These are phyloP conservation scores for Pycnomerus fuliginosus DNA, from an alignment of 2,888 invertebrate species.

Conservation along the genomic window DNA sequence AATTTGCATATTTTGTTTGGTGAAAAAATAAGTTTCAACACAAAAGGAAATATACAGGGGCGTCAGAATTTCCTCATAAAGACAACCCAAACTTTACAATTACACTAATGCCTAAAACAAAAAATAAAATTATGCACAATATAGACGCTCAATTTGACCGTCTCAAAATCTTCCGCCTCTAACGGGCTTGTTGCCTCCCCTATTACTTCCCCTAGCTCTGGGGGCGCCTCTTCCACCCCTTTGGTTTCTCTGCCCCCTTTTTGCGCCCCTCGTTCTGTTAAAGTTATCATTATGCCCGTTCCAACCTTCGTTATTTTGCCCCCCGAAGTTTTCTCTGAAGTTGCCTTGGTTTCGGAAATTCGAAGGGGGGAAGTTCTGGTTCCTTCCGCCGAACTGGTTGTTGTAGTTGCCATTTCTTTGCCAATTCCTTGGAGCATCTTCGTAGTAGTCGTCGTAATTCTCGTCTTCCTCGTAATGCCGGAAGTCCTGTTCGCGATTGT, in stretches of 20 bases:
- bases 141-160: no score
- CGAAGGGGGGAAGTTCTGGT: conserved; percentile 9
- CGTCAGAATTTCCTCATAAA: no score
- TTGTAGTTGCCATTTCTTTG: conserved; percentile 31
- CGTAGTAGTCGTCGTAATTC: conserved; percentile 51
- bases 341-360: conserved; percentile 4
- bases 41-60: no score
- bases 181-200: conserved; percentile 25
- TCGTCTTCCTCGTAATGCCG: conserved; percentile 36
- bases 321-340: conserved; percentile 9
- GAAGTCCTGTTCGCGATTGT: conserved; percentile 27
- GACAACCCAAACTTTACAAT: no score
- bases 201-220: conserved; percentile 10
- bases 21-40: no score
- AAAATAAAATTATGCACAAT: no score
- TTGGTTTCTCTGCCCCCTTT: conserved; percentile 16
- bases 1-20: no score
- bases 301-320: conserved; percentile 24
- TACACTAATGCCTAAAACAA: no score
- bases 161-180: conserved; percentile 20
- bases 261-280: conserved; percentile 11
- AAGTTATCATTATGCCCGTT: conserved; percentile 16
- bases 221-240: conserved; percentile 10
- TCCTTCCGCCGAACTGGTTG: conserved; percentile 1
- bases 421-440: conserved; percentile 49